Evolutionary conservation across 2,888 invertebrate genomes (phyloP), one percentile per base, ranked within the genome.

Genomic region (Azorinus chamasolen): DNA sequence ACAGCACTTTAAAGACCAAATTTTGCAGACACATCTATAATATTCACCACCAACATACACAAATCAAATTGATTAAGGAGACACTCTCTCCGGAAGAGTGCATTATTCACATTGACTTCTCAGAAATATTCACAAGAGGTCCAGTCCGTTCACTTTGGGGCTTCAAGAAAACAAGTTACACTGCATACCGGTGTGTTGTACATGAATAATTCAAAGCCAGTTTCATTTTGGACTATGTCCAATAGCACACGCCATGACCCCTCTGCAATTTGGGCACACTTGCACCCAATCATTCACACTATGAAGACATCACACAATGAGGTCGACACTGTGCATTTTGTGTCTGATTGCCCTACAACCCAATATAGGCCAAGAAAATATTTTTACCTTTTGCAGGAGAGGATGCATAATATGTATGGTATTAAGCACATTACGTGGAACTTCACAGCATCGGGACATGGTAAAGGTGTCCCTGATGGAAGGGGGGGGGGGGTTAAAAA

Each of bases 191-290:
- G 69, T 12, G 68, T 77, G 10, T 57, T 22, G 14, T 61, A 63
- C 43, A 57, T 62, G 37, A 2, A 10, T 4, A 51, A 24, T 51
- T 27, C 10, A 43, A 25, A 10, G 25, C 22, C 45, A 43, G 18
- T 55, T 10, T 46, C 83, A 45, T 86, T 86, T 78, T 89, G 90
- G 76, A 87, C 91, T 24, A 66, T 93, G 0, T 91, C 90, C n/a
- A 72, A 89, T 64, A 83, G 81, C 65, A 73, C 89, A 3, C 66
- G 84, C 10, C 93, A 93, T 87, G 87, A 87, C 50, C 90, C 92
- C 32, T 83, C 85, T 53, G 91, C 91, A 16, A 90, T 93, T 57
- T 93, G 93, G 91, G 90, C 89, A 45, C 92, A 93, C 79, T 76
- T 93, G 27, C 63, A 83, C 69, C 93, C 92, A 73, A 71, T 91